Percentiles rank a stretch among this genome's conserved stretches.
Evolutionary conservation across 2,113 vertebrate genomes (phyloP).

Genomic region (Myotis davidii): DNA sequence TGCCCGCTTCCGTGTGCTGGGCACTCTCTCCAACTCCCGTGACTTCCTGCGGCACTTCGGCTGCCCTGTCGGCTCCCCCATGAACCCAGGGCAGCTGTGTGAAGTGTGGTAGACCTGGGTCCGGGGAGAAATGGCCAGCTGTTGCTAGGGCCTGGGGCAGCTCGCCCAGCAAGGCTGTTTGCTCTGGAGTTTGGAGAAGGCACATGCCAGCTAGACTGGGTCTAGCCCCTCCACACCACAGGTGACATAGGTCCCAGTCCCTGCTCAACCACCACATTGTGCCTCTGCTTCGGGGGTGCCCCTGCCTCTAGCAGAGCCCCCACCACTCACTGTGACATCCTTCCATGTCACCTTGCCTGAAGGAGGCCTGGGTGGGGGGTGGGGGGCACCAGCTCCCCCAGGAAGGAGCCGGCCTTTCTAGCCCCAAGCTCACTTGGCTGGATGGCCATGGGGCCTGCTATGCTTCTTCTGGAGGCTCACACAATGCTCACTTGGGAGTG

Average conservation of each 20-base stretch:
- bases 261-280: constrained; percentile 10
- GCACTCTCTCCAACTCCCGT: constrained; percentile 96
- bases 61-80: constrained; percentile 92
- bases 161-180: not conserved
- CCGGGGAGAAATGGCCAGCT: not conserved
- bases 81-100: constrained; percentile 96
- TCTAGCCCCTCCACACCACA: not conserved
- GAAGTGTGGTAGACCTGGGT: constrained; percentile 93
- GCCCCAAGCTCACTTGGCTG: not conserved
- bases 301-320: constrained; percentile 69
- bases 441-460: not conserved
- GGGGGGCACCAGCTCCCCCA: not conserved
- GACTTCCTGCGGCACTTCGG: constrained; percentile 95
- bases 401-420: constrained; percentile 20
- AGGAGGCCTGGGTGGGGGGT: not conserved
- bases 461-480: not conserved
- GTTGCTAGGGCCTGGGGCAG: not conserved
- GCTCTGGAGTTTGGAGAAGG: constrained; percentile 23
- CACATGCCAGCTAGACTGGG: not conserved
- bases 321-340: constrained; percentile 75
- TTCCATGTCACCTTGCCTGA: constrained; percentile 34
- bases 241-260: not conserved
- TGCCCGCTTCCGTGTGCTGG: constrained; percentile 94
- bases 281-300: constrained; percentile 67
- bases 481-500: not conserved